Evolutionary conservation across 1,140 invertebrate species (phyloP).

Genomic region (Paraescarpia echinospica): DNA sequence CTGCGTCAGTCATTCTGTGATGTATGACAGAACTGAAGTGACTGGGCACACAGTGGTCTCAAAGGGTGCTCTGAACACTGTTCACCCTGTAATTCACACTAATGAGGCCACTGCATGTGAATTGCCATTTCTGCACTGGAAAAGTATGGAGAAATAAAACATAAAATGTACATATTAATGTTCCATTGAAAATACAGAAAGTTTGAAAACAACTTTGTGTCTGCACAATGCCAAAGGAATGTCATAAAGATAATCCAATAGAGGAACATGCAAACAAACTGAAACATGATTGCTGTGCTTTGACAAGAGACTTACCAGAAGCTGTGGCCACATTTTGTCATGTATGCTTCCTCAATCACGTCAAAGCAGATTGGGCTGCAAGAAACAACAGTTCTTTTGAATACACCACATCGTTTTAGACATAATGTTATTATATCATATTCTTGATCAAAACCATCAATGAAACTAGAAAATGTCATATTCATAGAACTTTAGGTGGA

Average conservation of each 20-base stretch:
- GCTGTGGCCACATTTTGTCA: constrained; percentile 91
- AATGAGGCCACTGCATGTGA: not conserved
- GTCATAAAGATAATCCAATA: not conserved
- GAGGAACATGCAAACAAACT: not conserved
- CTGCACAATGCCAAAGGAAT: not conserved
- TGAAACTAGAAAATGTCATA: too few species aligned
- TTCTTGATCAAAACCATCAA: too few species aligned
- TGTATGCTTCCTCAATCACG: constrained; percentile 85
- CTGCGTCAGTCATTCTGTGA: not conserved
- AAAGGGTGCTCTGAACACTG: not conserved
- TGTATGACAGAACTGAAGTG: not conserved
- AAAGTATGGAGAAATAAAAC: not conserved
- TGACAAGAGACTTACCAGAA: constrained; percentile 71
- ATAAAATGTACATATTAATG: not conserved
- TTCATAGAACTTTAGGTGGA: too few species aligned
- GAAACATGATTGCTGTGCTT: not conserved
- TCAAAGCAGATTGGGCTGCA: constrained; percentile 88
- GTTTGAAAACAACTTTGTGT: not conserved
- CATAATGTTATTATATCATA: too few species aligned
- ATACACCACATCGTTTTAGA: not conserved
- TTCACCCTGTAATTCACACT: not conserved
- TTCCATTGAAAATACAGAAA: not conserved
- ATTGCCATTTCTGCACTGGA: not conserved
- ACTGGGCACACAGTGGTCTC: not conserved
- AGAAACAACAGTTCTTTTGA: constrained; percentile 15